Evolutionary conservation across 1,140 invertebrate species (phyloP), one percentile per base, ranked within the genome.

Genomic region (Lepidotrigona ventralis): DNA sequence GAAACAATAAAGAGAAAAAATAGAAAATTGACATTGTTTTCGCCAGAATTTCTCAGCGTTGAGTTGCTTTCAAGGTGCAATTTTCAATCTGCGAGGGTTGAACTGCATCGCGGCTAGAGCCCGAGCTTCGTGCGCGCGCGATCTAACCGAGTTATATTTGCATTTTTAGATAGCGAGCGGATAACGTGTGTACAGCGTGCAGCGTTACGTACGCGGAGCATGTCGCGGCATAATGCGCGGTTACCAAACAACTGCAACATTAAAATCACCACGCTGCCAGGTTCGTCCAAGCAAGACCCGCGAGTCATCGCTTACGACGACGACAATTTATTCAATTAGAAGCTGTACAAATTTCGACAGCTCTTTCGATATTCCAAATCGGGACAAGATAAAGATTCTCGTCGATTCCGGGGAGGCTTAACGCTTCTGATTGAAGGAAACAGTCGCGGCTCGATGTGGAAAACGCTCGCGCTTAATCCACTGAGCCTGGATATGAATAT

Each of bases 391-490:
- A 12, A 73, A 54, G 72, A 73, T 73, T 72, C n/a, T 6, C 53
- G 39, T 33, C 72, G 54, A 74, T 33, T 58, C 29, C 12, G 2
- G 12, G 21, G 54, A 14, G 23, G 54, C 54, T 58, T 11, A 58
- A 21, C 54, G 54, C 26, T 8, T 46, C 6, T 12, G 53, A 39
- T 74, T 14, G 53, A 39, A 63, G 74, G 58, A 46, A 46, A 46
- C 39, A 64, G 23, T 23, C n/a, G 29, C 15, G 17, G n/a, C 23
- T 60, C 39, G 74, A 76, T 76, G 33, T 23, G 51, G 74, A 64
- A 76, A 76, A 76, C 64, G n/a, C 17, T 51, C 23, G 60, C 21
- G 51, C 64, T 53, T n/a, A 53, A 77, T 29, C 60, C 74, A 29
- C 39, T 8, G 39, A 46, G 60, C 58, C 74, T 12, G n/a, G 39